A percentile compares a stretch with the other conserved stretches of the same genome.
These are phyloP conservation scores for Drosophila bipectinata DNA, from an alignment of 1,140 invertebrate species.

Conservation along the genomic window DNA sequence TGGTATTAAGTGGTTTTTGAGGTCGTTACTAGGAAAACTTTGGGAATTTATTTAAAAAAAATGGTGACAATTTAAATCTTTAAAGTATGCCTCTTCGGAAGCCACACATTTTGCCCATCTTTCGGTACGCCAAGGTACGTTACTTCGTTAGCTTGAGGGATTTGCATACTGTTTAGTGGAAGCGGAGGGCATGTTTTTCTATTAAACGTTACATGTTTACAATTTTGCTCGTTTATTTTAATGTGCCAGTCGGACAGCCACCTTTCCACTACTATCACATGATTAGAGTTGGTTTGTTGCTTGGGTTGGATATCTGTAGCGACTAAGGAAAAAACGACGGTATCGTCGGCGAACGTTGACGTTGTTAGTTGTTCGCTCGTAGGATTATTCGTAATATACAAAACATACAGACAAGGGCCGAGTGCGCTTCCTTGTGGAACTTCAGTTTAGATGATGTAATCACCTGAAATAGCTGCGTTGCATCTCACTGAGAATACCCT, in stretches of 20 bases:
- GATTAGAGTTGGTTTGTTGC: neutral
- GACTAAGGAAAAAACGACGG: neutral
- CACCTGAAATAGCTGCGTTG: too few species aligned
- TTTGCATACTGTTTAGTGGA: neutral
- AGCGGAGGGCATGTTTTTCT: neutral
- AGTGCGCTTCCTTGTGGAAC: neutral
- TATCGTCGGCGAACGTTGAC: conserved; percentile 2
- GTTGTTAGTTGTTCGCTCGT: neutral
- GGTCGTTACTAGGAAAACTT: too few species aligned
- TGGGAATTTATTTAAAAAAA: too few species aligned
- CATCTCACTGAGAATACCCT: too few species aligned
- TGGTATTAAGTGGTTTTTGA: too few species aligned
- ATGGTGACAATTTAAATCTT: too few species aligned
- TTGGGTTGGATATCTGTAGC: neutral
- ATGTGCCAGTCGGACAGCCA: conserved; percentile 1
- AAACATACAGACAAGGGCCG: neutral
- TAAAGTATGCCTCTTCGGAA: too few species aligned
- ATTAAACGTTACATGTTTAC: conserved; percentile 8
- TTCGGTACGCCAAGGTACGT: neutral
- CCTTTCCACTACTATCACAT: neutral
- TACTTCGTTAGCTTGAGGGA: neutral
- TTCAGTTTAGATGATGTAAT: too few species aligned
- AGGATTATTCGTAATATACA: neutral
- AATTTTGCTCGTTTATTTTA: conserved; percentile 9
- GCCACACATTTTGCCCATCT: too few species aligned